A percentile compares a stretch with the other conserved stretches of the same genome.
Conservation (phyloP, 2,797 vertebrate genomes). For the Cirrhinus mrigala region DNA sequence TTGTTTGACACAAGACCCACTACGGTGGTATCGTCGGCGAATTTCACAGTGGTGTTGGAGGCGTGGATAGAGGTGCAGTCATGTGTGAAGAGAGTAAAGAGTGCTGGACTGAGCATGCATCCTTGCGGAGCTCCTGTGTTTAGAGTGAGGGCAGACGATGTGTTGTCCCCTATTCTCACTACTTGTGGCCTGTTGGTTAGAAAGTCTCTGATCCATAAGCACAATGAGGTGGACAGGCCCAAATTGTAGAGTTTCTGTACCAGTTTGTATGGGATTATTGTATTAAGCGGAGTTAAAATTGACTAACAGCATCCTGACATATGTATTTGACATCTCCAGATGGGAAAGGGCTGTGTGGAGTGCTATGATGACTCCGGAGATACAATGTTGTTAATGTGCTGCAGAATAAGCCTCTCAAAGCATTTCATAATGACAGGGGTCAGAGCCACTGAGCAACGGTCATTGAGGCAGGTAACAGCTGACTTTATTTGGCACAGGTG, state of each 20-base stretch:
- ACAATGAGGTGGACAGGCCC: background rate
- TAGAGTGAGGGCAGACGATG: too few species aligned
- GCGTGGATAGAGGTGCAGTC: background rate
- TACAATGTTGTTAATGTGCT: background rate
- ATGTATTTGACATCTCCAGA: background rate
- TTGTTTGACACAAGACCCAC: background rate
- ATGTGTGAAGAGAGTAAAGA: background rate
- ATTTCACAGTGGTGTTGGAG: background rate
- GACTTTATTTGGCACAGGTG: constrained; percentile 9
- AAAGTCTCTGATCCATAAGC: background rate
- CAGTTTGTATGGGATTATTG: background rate
- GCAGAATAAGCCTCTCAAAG: constrained; percentile 9
- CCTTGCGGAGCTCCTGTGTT: background rate
- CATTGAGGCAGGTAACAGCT: background rate
- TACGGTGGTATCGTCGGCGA: background rate
- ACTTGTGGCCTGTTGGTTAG: background rate
- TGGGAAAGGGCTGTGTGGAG: background rate
- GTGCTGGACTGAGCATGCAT: background rate
- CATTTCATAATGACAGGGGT: constrained; percentile 6
- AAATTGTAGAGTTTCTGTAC: background rate
- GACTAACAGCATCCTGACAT: background rate
- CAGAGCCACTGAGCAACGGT: background rate
- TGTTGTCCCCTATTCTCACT: too few species aligned
- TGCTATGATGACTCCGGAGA: background rate
- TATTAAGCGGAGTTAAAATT: background rate